These are phyloP conservation scores for Iselma pallidipennis DNA, from an alignment of 2,888 invertebrate genomes.

Conservation along the genomic window DNA sequence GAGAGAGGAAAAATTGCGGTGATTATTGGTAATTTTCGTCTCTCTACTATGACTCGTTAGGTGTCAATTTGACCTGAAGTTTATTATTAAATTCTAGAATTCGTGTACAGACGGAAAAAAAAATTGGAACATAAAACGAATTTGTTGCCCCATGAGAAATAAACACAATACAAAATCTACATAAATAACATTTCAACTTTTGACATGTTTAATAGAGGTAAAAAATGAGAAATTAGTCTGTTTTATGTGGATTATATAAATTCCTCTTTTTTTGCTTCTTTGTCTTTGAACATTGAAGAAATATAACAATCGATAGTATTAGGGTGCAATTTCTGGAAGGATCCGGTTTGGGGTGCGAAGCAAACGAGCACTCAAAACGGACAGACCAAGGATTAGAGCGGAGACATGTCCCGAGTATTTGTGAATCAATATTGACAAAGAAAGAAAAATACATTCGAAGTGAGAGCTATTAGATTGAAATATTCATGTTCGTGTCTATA, in stretches of 20 bases:
- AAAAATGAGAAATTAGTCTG: too few relatives aligned
- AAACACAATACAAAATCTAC: neutral
- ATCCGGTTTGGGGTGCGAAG: neutral
- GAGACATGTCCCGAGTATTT: conserved; percentile 40
- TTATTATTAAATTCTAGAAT: conserved; percentile 4
- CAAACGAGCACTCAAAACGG: conserved; percentile 20
- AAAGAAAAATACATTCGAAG: conserved; percentile 41
- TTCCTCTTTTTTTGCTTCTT: neutral
- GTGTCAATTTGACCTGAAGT: neutral
- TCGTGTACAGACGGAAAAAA: neutral
- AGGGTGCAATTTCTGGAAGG: neutral
- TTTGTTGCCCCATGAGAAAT: neutral
- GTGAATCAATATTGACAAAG: conserved; percentile 46
- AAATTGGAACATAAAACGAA: too few relatives aligned
- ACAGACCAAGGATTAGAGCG: conserved; percentile 32
- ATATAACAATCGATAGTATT: neutral
- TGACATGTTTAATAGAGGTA: neutral
- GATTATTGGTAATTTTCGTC: neutral
- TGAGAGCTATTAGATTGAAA: conserved; percentile 47
- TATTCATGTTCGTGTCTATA: conserved; percentile 52
- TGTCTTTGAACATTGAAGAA: neutral
- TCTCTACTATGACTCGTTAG: neutral
- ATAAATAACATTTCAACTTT: neutral
- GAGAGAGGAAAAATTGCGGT: neutral
- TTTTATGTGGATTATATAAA: neutral